A percentile compares a stretch with the other conserved stretches of the same genome.
Evolutionary conservation across 2,113 vertebrate species (phyloP).

Genomic region (Lota lota): DNA sequence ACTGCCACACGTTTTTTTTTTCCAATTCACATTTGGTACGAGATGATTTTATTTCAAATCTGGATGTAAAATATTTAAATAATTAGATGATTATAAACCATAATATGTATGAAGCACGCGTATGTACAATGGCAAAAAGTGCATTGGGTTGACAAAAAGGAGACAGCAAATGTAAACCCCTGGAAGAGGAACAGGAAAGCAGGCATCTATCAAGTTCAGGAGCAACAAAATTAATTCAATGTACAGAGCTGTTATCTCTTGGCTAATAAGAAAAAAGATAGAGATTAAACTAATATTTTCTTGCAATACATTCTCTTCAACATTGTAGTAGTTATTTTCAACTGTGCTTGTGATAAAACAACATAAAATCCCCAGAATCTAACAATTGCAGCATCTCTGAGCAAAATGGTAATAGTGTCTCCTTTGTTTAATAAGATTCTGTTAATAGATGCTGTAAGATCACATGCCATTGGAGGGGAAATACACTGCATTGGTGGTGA

Average conservation of each 20-base stretch:
- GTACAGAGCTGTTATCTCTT: constrained; percentile 22
- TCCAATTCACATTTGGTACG: constrained; percentile 7
- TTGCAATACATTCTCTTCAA: constrained; percentile 32
- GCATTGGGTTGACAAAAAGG: constrained; percentile 60
- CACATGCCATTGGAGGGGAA: not conserved
- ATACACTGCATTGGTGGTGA: constrained; percentile 22
- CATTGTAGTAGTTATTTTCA: constrained; percentile 20
- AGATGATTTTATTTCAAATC: constrained; percentile 59
- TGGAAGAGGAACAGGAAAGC: not conserved
- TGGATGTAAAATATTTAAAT: constrained; percentile 66
- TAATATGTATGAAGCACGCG: constrained; percentile 47
- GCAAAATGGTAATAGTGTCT: not conserved
- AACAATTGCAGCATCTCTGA: not conserved
- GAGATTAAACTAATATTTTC: constrained; percentile 40
- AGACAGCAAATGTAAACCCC: constrained; percentile 20
- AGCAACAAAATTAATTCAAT: constrained; percentile 25
- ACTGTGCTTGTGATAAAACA: constrained; percentile 35
- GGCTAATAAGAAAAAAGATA: constrained; percentile 5
- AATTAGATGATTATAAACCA: constrained; percentile 56
- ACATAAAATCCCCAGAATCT: not conserved
- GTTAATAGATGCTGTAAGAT: not conserved
- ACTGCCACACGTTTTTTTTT: not conserved
- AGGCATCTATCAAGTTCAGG: not conserved
- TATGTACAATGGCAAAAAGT: constrained; percentile 65
- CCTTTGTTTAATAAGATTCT: no score